phyloP scores from a whole-genome alignment of 2,113 vertebrate genomes.

The Butorides virescens region DNA sequence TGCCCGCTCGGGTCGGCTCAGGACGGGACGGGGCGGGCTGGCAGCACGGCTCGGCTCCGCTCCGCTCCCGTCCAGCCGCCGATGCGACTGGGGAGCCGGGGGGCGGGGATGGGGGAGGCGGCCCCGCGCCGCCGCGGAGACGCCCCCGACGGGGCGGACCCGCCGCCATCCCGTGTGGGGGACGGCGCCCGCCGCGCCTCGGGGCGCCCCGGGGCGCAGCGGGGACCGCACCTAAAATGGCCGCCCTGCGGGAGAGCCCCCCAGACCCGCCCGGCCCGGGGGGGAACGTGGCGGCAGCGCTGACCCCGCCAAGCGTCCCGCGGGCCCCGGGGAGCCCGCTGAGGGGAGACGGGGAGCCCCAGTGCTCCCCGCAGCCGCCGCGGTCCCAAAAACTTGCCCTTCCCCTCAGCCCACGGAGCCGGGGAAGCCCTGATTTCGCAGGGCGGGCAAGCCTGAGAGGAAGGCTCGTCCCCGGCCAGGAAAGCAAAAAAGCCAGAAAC shows the following conservation, averaged over 20 bases:
- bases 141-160: conserved; percentile 43
- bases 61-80: neutral
- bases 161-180: neutral
- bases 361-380: fast-evolving
- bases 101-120: conserved; percentile 32
- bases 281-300: neutral
- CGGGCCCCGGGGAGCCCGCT: neutral
- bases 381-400: neutral
- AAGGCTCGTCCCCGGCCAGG: neutral
- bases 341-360: fast-evolving
- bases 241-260: fast-evolving
- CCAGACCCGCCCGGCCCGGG: fast-evolving
- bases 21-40: neutral
- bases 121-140: conserved; percentile 4
- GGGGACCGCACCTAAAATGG: fast-evolving
- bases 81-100: conserved; percentile 3
- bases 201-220: fast-evolving
- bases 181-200: fast-evolving
- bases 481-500: neutral
- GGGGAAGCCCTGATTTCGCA: neutral
- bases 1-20: neutral
- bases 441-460: neutral
- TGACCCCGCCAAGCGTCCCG: neutral
- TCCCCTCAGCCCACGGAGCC: neutral
- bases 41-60: neutral